Percentiles rank a stretch among this genome's conserved stretches.
phyloP scores from a whole-genome alignment of 2,888 invertebrate species.

The Ophraella communa region DNA sequence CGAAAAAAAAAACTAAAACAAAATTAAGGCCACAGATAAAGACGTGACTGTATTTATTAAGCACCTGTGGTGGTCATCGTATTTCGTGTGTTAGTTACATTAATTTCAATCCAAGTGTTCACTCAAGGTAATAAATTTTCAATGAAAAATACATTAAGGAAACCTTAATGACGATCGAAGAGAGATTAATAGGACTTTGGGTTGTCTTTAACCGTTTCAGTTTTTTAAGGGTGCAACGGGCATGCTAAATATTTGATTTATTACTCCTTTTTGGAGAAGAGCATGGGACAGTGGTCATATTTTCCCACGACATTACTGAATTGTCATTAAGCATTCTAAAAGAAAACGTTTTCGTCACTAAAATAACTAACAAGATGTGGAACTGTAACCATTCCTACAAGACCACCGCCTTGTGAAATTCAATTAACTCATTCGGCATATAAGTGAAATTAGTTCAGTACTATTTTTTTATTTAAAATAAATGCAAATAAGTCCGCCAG shows the following conservation, averaged over 20 bases:
- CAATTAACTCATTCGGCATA: too few relatives aligned
- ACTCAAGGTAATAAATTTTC: conserved; percentile 32
- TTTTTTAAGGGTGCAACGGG: conserved; percentile 22
- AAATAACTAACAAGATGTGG: too few relatives aligned
- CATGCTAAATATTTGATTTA: conserved; percentile 32
- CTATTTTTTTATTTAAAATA: too few relatives aligned
- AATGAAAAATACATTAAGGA: conserved; percentile 32
- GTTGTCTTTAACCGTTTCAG: conserved; percentile 9
- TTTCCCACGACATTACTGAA: background rate
- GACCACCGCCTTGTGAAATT: too few relatives aligned
- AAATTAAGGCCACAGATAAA: conserved; percentile 4
- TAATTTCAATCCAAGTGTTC: conserved; percentile 24
- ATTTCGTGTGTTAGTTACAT: conserved; percentile 25
- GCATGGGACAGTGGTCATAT: background rate
- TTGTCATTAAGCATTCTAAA: too few relatives aligned
- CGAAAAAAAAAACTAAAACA: conserved; percentile 5
- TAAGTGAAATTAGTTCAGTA: too few relatives aligned
- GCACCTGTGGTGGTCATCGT: conserved; percentile 13
- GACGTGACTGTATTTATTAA: conserved; percentile 13
- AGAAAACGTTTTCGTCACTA: too few relatives aligned
- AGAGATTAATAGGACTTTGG: conserved; percentile 30
- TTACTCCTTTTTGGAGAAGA: background rate
- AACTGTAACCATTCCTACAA: too few relatives aligned
- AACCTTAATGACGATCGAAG: conserved; percentile 28
- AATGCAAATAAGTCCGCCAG: too few relatives aligned